phyloP scores from a whole-genome alignment of 1,140 invertebrate genomes.

The Diabrotica virgifera region DNA sequence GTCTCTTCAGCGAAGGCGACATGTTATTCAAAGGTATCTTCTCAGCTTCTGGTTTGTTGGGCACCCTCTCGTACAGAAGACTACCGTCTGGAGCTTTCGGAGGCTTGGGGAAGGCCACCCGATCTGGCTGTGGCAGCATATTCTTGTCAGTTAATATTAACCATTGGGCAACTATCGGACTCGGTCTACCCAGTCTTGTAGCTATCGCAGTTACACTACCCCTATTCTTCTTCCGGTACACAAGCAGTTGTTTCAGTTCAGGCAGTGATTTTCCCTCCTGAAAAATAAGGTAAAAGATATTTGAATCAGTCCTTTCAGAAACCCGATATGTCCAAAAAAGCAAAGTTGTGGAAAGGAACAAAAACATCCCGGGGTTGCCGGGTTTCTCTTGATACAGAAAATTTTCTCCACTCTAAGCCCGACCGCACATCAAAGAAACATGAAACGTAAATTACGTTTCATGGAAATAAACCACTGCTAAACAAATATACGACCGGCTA shows the following conservation, averaged over 20 bases:
- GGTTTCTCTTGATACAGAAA: no score
- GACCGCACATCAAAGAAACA: no score
- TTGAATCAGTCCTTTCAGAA: no score
- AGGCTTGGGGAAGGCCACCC: constrained; percentile 82
- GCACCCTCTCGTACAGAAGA: constrained; percentile 77
- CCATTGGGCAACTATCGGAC: constrained; percentile 72
- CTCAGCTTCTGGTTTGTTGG: constrained; percentile 73
- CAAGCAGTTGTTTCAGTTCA: constrained; percentile 60
- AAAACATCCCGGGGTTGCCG: no score
- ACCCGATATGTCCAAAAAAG: no score
- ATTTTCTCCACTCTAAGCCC: no score
- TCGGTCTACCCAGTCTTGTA: constrained; percentile 67
- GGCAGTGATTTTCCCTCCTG: constrained; percentile 54
- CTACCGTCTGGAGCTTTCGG: constrained; percentile 84
- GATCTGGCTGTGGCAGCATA: constrained; percentile 70
- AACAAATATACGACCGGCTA: no score
- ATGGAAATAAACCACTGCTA: no score
- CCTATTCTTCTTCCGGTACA: constrained; percentile 53
- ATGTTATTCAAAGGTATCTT: constrained; percentile 57
- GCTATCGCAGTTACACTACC: constrained; percentile 76
- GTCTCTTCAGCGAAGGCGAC: constrained; percentile 67
- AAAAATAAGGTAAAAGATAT: constrained; percentile 3
- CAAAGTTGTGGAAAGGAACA: no score
- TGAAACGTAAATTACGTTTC: no score
- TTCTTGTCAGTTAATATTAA: constrained; percentile 72